Percentiles rank a stretch among this genome's conserved stretches.
Conservation (phyloP, 2,888 invertebrate species). For the Pachliopta kotzebuea region DNA sequence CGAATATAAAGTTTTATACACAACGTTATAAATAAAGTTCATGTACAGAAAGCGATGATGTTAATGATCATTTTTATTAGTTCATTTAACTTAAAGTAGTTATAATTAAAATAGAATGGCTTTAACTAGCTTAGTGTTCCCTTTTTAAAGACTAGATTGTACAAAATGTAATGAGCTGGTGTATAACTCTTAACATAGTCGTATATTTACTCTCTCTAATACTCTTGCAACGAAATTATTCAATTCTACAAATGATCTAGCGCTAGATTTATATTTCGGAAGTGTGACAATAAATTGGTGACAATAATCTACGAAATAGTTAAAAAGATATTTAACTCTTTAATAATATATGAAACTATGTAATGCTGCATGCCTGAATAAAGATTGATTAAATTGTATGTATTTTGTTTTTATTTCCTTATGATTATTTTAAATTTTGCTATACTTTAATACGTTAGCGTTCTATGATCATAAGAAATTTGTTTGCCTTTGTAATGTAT, state of each 20-base stretch:
- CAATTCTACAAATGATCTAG: slow-evolving; percentile 14
- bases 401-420: too few species aligned
- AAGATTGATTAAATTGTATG: slow-evolving; percentile 23
- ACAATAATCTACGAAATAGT: slow-evolving; percentile 20
- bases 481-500: too few species aligned
- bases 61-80: background rate
- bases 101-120: slow-evolving; percentile 65
- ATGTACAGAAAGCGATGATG: too few species aligned
- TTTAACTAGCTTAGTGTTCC: slow-evolving; percentile 77
- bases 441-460: too few species aligned
- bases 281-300: slow-evolving; percentile 24
- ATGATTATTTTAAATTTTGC: too few species aligned
- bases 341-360: slow-evolving; percentile 13
- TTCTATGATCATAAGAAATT: too few species aligned
- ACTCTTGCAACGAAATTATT: slow-evolving; percentile 29
- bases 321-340: slow-evolving; percentile 4
- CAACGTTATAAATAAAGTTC: too few species aligned
- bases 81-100: slow-evolving; percentile 36
- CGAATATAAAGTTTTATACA: too few species aligned
- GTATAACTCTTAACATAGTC: slow-evolving; percentile 16
- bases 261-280: slow-evolving; percentile 12
- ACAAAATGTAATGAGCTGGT: slow-evolving; percentile 49
- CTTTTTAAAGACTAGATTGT: slow-evolving; percentile 73
- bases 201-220: slow-evolving; percentile 20
- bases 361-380: slow-evolving; percentile 28